Evolutionary conservation across 2,797 vertebrate species (phyloP), one percentile per base, ranked within the genome.

Genomic region (Neomorphus geoffroyi): DNA sequence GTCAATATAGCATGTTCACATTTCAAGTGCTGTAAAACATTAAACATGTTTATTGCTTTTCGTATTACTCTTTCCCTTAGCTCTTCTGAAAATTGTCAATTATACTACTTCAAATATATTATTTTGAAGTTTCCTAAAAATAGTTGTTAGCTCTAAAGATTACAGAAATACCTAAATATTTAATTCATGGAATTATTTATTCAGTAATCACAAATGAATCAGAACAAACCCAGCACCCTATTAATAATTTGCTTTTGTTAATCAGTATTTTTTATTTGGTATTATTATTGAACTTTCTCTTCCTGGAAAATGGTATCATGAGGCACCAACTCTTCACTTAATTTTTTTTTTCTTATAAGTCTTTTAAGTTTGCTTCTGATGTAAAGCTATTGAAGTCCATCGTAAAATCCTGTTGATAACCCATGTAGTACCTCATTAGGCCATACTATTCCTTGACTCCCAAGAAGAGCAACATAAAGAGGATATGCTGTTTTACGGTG

Each of bases 391-490:
- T 92, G 93, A 96, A 94, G 69, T 73, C 32, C 50, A 57, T 70
- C 48, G 65, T 53, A 93, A 88, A 95, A 46, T 65, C 73, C 86
- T 86, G 69, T 90, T 92, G 87, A 90, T 83, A 95, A 92, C 67
- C 82, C 43, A 43, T 43, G 62, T 57, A 92, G 86, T 79, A 87
- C 86, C 92, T 97, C 90, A 96, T 96, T 97, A 96, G 77, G 43
- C 86, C 66, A 62, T 64, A 82, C 51, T 90, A 78, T 96, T 96
- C 54, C 93, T 92, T 73, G 53, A 86, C 79, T 94, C 83, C 51
- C 61, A 78, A 94, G 53, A 91, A 94, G 80, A 96, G 69, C 13
- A 37, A 95, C 61, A 97, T 96, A 91, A 96, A 96, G 90, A 80
- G 45, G 53, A 86, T 83, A 61, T 32, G 69, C 53, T 72, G 37